phyloP scores from a whole-genome alignment of 2,797 vertebrate genomes.

The Anguilla megastoma region DNA sequence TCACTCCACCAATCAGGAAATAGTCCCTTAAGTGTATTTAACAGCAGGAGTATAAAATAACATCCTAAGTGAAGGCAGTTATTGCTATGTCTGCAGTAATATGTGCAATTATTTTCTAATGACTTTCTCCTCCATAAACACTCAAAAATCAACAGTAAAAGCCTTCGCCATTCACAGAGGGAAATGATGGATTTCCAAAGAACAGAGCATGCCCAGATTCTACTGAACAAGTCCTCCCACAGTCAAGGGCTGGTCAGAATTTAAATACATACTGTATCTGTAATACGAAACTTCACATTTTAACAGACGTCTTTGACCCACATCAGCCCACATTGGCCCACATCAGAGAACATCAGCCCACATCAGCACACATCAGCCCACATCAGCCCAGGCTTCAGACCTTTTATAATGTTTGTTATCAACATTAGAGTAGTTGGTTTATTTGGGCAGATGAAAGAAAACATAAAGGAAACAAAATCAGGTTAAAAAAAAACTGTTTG shows the following conservation, averaged over 20 bases:
- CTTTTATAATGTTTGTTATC: too few species aligned
- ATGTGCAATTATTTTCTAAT: neutral
- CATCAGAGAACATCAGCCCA: too few species aligned
- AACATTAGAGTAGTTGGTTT: too few species aligned
- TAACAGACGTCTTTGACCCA: too few species aligned
- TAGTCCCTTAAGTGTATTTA: slow-evolving; percentile 4
- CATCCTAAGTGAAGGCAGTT: neutral
- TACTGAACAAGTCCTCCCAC: neutral
- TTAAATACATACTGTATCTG: neutral
- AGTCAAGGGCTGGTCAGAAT: neutral
- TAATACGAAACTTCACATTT: too few species aligned
- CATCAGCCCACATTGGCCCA: too few species aligned
- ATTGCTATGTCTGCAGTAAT: neutral
- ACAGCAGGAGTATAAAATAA: neutral
- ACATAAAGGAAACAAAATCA: too few species aligned
- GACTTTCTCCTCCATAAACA: neutral
- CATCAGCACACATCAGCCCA: too few species aligned
- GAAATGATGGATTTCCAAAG: neutral
- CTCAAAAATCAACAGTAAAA: neutral
- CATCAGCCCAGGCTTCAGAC: too few species aligned
- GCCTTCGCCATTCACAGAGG: neutral
- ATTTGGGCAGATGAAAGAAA: too few species aligned
- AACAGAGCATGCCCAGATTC: neutral
- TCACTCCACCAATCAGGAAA: neutral
- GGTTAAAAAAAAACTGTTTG: too few species aligned